Percentiles rank a stretch among this genome's conserved stretches.
Evolutionary conservation across 2,888 invertebrate species (phyloP).

Genomic region (Entomobrya multifasciata): DNA sequence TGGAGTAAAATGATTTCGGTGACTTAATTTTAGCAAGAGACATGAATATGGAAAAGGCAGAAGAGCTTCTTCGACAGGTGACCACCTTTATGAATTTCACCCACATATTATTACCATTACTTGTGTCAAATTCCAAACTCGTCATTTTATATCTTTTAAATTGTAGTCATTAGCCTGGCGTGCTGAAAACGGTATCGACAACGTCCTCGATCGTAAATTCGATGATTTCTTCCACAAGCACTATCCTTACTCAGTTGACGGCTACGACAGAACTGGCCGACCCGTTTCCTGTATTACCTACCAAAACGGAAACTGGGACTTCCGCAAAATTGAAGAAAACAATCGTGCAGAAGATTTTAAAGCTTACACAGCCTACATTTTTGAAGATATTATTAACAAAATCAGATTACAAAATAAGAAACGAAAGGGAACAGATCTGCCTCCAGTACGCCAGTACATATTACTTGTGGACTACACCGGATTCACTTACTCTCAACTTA

Average conservation of each 20-base stretch:
- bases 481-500: conserved; percentile 48
- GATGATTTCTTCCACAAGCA: conserved; percentile 42
- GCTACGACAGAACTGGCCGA: conserved; percentile 40
- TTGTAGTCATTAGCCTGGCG: conserved; percentile 56
- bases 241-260: conserved; percentile 29
- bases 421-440: conserved; percentile 17
- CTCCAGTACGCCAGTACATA: conserved; percentile 48
- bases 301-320: conserved; percentile 57
- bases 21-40: conserved; percentile 73
- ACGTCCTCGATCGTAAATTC: conserved; percentile 39
- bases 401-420: conserved; percentile 37
- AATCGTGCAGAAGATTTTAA: conserved; percentile 47
- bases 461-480: conserved; percentile 54
- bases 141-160: neutral
- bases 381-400: conserved; percentile 46
- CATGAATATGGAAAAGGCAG: conserved; percentile 72
- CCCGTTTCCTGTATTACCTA: conserved; percentile 39
- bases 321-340: conserved; percentile 40
- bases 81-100: neutral
- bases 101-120: no score
- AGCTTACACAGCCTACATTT: conserved; percentile 46
- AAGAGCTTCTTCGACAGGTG: conserved; percentile 71
- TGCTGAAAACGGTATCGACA: conserved; percentile 48
- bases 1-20: neutral
- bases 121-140: neutral